phyloP scores from a whole-genome alignment of 2,888 invertebrate genomes.

The Caenorhabditis sp. region DNA sequence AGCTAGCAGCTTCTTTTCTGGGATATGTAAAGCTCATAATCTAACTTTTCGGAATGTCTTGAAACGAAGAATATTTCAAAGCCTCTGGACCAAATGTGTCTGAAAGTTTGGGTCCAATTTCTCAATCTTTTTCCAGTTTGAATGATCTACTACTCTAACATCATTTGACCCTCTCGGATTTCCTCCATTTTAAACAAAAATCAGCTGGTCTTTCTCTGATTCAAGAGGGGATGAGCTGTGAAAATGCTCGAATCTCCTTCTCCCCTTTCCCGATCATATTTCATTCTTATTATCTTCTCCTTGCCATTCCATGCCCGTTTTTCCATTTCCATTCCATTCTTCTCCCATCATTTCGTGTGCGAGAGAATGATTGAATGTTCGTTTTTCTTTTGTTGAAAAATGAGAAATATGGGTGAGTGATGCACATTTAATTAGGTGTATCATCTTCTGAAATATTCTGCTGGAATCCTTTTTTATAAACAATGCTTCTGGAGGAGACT shows the following conservation, averaged over 20 bases:
- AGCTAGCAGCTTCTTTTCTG: no score
- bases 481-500: no score
- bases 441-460: neutral
- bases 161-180: neutral
- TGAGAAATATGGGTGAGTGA: neutral
- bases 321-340: conserved; percentile 15
- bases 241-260: conserved; percentile 21
- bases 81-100: no score
- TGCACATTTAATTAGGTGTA: conserved; percentile 21
- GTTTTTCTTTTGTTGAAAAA: conserved; percentile 8
- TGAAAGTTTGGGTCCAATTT: no score
- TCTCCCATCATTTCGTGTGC: neutral
- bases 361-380: conserved; percentile 2
- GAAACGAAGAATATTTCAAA: neutral
- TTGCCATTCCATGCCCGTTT: conserved; percentile 5
- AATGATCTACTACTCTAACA: conserved; percentile 19
- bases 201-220: conserved; percentile 12
- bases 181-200: conserved; percentile 15
- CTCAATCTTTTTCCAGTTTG: neutral
- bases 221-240: conserved; percentile 11
- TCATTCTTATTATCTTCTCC: conserved; percentile 37
- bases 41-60: no score
- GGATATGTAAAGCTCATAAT: no score
- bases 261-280: conserved; percentile 24
- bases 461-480: neutral